Evolutionary conservation across 2,888 invertebrate genomes (phyloP), one percentile per base, ranked within the genome.

Genomic region (Pristionchus entomophagus): DNA sequence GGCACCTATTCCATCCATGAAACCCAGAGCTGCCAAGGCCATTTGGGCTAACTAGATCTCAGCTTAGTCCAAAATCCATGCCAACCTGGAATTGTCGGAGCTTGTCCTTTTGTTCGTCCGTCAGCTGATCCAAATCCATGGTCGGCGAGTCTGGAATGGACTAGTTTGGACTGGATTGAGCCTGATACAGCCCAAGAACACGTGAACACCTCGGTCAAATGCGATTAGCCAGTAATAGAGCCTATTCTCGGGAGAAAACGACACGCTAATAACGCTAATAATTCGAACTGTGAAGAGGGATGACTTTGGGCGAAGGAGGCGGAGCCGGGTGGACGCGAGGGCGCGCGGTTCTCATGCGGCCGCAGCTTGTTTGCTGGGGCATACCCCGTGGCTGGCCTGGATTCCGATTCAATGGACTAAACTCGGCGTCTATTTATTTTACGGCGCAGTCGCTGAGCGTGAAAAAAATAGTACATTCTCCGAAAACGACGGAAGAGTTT

Each of bases 71-170:
- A n/a, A n/a, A n/a, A n/a, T n/a, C n/a, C n/a, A n/a, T n/a, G n/a
- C 86, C 49, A n/a, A 88, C 88, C 80, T 87, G 86, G 45, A 87
- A 89, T 41, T 89, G 89, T 62, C 87, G 80, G 14, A 89, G 87
- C 45, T 89, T 89, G 32, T 88, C 88, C 51, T 45, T 51, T 69
- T 89, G 87, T 22, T 88, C 88, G 12, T 87, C 82, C 22, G 32
- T 38, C 26, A 82, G 59, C n/a, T 73, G 26, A 35, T 38, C 32
- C 12, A 32, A n/a, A 22, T 69, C 73, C 73, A 73, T 73, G 38
- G 41, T 73, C 65, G 65, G 32, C 65, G 32, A 65, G 32, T 65
- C 65, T 65, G 65, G 6, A 73, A 26, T 8, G 22, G 41, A 0
- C 73, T 26, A 73, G 14, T 10, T 41, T 69, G 17, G 38, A 14